Evolutionary conservation across 2,888 invertebrate genomes (phyloP).

Genomic region (Tetramorium bicarinatum): DNA sequence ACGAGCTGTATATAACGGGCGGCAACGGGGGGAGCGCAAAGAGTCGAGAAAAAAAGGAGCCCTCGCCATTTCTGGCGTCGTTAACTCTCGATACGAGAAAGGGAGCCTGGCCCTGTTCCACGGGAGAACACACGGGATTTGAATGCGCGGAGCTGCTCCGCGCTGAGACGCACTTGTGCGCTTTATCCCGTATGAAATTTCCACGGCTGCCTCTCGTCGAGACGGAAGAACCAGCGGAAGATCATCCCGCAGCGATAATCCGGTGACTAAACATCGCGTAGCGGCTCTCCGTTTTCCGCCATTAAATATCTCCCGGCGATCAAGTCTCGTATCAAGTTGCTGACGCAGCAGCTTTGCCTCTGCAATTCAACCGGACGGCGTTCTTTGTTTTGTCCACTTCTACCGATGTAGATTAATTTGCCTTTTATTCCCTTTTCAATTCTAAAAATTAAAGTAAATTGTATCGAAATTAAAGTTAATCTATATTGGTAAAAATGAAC

Average conservation of each 20-base stretch:
- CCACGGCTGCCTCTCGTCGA: not conserved
- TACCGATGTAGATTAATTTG: no score
- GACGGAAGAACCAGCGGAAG: not conserved
- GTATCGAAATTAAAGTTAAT: no score
- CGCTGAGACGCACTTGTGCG: no score
- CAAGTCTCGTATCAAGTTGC: not conserved
- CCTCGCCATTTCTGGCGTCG: conserved; percentile 7
- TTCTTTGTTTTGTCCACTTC: not conserved
- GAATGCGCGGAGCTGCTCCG: not conserved
- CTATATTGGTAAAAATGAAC: no score
- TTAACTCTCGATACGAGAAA: not conserved
- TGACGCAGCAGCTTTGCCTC: conserved; percentile 18
- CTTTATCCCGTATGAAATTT: not conserved
- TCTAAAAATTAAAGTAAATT: no score
- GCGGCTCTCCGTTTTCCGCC: not conserved
- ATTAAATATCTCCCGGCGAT: conserved; percentile 10
- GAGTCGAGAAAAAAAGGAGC: not conserved
- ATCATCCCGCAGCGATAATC: not conserved
- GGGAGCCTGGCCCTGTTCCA: not conserved
- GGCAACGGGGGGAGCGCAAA: not conserved
- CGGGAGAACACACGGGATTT: not conserved
- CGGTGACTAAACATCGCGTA: not conserved
- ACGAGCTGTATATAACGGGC: not conserved
- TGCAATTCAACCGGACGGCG: not conserved
- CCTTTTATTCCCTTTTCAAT: no score